A percentile compares a stretch with the other conserved stretches of the same genome.
Conservation (phyloP, 2,888 invertebrate genomes). For the Drosophila neotestacea region DNA sequence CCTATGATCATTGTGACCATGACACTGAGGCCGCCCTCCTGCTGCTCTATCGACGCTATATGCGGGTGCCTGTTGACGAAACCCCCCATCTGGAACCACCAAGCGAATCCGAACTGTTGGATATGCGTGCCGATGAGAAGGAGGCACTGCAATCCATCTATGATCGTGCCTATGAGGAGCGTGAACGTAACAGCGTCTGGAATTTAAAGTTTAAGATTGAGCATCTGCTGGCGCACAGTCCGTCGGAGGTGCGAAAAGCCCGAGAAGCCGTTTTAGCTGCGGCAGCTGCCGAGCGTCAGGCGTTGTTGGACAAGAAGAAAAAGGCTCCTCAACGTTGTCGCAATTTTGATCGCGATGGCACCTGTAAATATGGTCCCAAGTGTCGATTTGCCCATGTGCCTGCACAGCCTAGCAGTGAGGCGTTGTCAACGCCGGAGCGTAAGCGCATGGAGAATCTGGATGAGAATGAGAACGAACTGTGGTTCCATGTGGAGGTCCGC, state of each 20-base stretch:
- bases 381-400: constrained; percentile 90
- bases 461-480: constrained; percentile 84
- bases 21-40: constrained; percentile 90
- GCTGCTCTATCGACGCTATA: constrained; percentile 90
- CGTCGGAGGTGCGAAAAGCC: constrained; percentile 85
- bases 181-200: constrained; percentile 90
- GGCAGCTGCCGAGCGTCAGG: constrained; percentile 82
- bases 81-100: constrained; percentile 28
- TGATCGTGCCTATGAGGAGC: constrained; percentile 89
- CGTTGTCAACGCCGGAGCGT: constrained; percentile 46
- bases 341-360: constrained; percentile 87
- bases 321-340: constrained; percentile 86
- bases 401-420: constrained; percentile 59
- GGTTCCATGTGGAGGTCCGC: constrained; percentile 90
- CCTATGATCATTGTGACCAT: constrained; percentile 88
- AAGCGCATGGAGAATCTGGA: constrained; percentile 55
- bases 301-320: constrained; percentile 67
- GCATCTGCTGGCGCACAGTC: constrained; percentile 87
- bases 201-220: constrained; percentile 89
- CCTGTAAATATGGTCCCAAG: constrained; percentile 90
- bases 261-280: constrained; percentile 83
- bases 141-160: constrained; percentile 92
- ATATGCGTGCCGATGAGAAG: constrained; percentile 90
- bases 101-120: constrained; percentile 87
- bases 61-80: constrained; percentile 65